These are phyloP conservation scores for Xyrauchen texanus DNA, from an alignment of 2,113 vertebrate genomes.

Conservation along the genomic window DNA sequence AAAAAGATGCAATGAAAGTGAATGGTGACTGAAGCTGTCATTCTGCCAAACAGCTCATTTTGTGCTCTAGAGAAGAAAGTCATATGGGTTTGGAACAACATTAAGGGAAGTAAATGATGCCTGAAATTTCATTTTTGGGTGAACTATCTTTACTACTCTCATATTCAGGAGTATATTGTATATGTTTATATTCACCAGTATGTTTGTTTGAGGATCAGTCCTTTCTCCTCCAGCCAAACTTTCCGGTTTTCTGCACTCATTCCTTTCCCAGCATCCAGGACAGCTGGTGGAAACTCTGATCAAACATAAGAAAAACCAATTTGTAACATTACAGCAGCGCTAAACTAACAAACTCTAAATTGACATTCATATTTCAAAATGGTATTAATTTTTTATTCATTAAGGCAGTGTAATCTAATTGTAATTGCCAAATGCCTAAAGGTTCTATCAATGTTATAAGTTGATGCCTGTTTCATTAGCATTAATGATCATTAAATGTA, in stretches of 20 bases:
- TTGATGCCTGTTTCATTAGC: constrained; percentile 25
- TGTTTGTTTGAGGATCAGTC: constrained; percentile 85
- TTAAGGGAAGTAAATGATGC: no score
- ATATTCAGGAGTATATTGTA: not conserved
- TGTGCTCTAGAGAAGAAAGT: no score
- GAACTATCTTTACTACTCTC: no score
- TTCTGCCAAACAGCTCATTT: no score
- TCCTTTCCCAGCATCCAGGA: constrained; percentile 83
- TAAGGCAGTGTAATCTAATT: not conserved
- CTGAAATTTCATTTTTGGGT: no score
- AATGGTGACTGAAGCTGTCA: no score
- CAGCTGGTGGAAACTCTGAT: constrained; percentile 76
- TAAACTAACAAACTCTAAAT: constrained; percentile 53
- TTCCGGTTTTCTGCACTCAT: constrained; percentile 79
- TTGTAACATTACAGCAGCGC: constrained; percentile 51
- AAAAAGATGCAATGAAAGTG: no score
- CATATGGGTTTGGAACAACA: no score
- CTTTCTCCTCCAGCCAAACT: constrained; percentile 84
- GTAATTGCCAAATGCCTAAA: constrained; percentile 20
- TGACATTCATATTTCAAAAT: constrained; percentile 23
- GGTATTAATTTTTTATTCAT: constrained; percentile 30
- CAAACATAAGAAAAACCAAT: not conserved
- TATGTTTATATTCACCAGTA: constrained; percentile 79
- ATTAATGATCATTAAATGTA: constrained; percentile 1
- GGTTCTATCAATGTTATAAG: constrained; percentile 5